Base-by-base conservation (phyloP, 2,888 invertebrate genomes). In the Keiferia lycopersicella region DNA sequence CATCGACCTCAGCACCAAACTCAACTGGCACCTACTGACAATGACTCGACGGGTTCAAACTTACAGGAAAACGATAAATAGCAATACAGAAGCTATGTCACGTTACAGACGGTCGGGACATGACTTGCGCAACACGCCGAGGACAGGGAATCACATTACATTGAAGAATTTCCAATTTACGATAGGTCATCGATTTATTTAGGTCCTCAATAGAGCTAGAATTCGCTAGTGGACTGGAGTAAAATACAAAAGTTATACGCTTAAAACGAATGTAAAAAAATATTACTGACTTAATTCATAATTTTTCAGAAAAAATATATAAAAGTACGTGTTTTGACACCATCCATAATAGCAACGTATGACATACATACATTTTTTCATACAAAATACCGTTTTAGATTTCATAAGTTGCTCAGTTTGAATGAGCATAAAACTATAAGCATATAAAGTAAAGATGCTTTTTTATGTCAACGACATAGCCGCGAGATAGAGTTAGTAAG, bases 1-100 rank as follows among this genome's bases (percentile, higher is more conserved):
- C 60, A n/a, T 14, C 45, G 60, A 39, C 58, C 58, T 58, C 58
- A 58, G 16, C 12, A 20, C 26, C 60, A 60, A 61, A 65, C 41
- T 63, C 38, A 16, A 65, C 26, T 56, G 50, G 48, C 58, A 16
- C 63, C 38, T 22, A 65, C 26, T 56, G 50, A 38, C 58, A 16
- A 45, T 62, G 62, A 11, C 53, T 22, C 48, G 14, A 11, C 39
- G 30, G 61, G 61, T 57, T 30, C 39, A 26, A 11, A 67, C 75
- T 74, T 76, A 79, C 81, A 87, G 86, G 87, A 87, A 88, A 88
- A 88, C 72, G 62, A 51, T 51, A 78, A 82, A 73, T 74, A 80
- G 82, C 76, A 81, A 84, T 86, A 84, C 78, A 81, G 78, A 77
- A 81, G 81, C 80, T 77, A 73, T 78, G 80, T 86, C 87, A 88